Percentiles rank a stretch among this genome's conserved stretches.
Evolutionary conservation across 2,797 vertebrate genomes (phyloP).

Genomic region (Bovichtus diacanthus): DNA sequence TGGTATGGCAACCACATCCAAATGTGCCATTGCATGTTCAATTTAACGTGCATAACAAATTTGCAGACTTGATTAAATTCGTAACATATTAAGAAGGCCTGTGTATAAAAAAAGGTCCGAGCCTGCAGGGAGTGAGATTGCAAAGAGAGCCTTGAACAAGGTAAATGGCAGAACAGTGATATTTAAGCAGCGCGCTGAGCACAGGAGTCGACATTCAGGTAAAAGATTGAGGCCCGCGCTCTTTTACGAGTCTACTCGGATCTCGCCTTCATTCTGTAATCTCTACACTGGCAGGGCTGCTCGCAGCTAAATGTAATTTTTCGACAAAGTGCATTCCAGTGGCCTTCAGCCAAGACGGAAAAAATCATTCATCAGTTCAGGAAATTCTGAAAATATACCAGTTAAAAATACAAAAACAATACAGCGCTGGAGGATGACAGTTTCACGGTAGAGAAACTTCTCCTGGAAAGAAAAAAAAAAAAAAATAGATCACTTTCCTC

Average conservation of each 20-base stretch:
- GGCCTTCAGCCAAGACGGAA: slow-evolving; percentile 35
- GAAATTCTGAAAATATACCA: slow-evolving; percentile 40
- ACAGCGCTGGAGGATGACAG: slow-evolving; percentile 9
- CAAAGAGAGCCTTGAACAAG: slow-evolving; percentile 36
- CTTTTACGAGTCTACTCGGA: slow-evolving; percentile 58
- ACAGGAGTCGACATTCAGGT: slow-evolving; percentile 48
- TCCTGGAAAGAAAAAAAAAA: slow-evolving; percentile 32
- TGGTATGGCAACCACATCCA: slow-evolving; percentile 96
- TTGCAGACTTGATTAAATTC: slow-evolving; percentile 85
- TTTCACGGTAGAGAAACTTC: slow-evolving; percentile 30
- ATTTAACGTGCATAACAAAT: slow-evolving; percentile 84
- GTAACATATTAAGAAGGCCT: slow-evolving; percentile 77
- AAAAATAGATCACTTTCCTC: slow-evolving; percentile 70
- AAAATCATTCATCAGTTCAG: slow-evolving; percentile 54
- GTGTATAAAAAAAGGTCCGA: slow-evolving; percentile 42
- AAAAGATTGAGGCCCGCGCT: slow-evolving; percentile 52
- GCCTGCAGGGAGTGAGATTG: slow-evolving; percentile 63
- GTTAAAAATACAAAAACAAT: slow-evolving; percentile 36
- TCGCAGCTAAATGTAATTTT: slow-evolving; percentile 55
- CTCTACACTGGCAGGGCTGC: slow-evolving; percentile 51
- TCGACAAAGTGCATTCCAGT: slow-evolving; percentile 53
- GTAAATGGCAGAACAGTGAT: slow-evolving; percentile 52
- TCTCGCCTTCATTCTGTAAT: slow-evolving; percentile 56
- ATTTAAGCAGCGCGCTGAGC: slow-evolving; percentile 53
- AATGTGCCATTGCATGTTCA: slow-evolving; percentile 88